Base-by-base conservation (phyloP, 2,888 invertebrate species). In the Thereva unica region DNA sequence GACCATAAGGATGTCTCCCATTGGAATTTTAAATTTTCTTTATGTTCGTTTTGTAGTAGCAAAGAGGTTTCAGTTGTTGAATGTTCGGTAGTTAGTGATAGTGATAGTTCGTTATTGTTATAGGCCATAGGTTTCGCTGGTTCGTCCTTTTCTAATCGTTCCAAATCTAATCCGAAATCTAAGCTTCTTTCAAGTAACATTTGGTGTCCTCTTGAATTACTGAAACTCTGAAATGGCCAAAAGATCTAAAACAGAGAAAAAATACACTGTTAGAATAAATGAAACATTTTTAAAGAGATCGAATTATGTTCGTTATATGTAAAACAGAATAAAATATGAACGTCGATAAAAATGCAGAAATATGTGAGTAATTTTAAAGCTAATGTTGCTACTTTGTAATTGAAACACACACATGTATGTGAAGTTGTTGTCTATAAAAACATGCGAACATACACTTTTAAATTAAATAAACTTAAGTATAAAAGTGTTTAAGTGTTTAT, bases 1-100 rank as follows among this genome's bases (percentile, higher is more conserved):
- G 93, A 90, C 96, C 96, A 97, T 7, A 90, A 88, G 0, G 90
- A 89, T 8, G 89, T 86, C 76, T 86, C 84, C 94, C 94, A 95
- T 71, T 88, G 87, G 77, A 91, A 93, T 73, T 87, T 82, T 71
- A 88, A 75, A 74, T 84, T 81, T 69, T 78, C 78, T 70, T 80
- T 73, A 59, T 23, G 12, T 42, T 35, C 45, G 37, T 10, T 5
- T 34, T 10, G 10, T 10, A 56, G 12, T 3, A 41, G 10, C 4
- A 56, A 41, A n/a, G 37, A 64, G 35, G 69, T 35, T n/a, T 64
- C 65, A 38, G 67, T 67, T 12, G 56, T 61, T 38, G 63, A 34
- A 12, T 37, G n/a, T 10, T 38, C 12, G 35, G 9, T 42, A 8
- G 23, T 38, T 44, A 54, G 35, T 37, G 45, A 10, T 9, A 12